These are phyloP conservation scores for Drosophila paucipuncta DNA, from an alignment of 2,888 invertebrate species.

Conservation along the genomic window DNA sequence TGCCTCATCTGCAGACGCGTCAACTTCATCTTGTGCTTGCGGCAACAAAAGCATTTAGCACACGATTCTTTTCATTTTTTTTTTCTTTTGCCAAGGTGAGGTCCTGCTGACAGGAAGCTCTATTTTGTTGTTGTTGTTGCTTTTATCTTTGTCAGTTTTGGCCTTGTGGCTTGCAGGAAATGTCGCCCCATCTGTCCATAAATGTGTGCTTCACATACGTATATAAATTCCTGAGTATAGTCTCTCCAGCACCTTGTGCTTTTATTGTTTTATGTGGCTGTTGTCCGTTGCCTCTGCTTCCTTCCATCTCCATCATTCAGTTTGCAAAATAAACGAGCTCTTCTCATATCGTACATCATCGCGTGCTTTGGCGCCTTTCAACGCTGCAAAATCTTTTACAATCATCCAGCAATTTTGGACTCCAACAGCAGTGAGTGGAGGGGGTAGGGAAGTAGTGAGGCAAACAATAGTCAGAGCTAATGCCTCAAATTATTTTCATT, in stretches of 20 bases:
- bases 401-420: constrained; percentile 67
- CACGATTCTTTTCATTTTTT: constrained; percentile 31
- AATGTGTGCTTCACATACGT: background rate
- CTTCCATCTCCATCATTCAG: constrained; percentile 51
- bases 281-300: background rate
- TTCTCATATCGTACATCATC: constrained; percentile 65
- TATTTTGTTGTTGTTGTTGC: constrained; percentile 26
- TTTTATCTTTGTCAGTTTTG: constrained; percentile 51
- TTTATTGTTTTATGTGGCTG: constrained; percentile 72
- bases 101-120: constrained; percentile 56
- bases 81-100: constrained; percentile 21
- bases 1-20: constrained; percentile 15
- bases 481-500: constrained; percentile 79
- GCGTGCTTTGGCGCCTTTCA: constrained; percentile 68
- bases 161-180: constrained; percentile 25
- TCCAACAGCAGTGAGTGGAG: constrained; percentile 9
- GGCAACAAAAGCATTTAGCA: constrained; percentile 73
- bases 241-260: constrained; percentile 34
- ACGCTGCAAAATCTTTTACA: constrained; percentile 71
- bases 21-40: constrained; percentile 23
- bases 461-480: constrained; percentile 52
- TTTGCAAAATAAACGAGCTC: constrained; percentile 68
- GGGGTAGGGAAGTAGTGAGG: background rate
- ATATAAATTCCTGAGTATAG: background rate
- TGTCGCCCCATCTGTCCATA: constrained; percentile 19